Base-by-base conservation (phyloP, 2,797 vertebrate genomes). In the Leptatherina wallacei region DNA sequence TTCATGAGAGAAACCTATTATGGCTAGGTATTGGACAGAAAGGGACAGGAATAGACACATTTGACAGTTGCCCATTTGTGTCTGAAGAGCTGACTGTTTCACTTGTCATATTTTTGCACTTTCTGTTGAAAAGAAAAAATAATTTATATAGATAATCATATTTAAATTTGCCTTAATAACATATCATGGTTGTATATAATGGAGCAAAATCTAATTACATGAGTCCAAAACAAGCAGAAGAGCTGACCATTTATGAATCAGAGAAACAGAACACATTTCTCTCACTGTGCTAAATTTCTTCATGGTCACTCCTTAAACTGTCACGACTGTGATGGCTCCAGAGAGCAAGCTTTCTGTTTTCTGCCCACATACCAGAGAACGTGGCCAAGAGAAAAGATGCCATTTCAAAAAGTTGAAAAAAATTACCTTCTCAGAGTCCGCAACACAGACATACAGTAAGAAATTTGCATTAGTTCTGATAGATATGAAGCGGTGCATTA, bases 311-410 rank as follows among this genome's bases (percentile, higher is more conserved):
- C 62, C 16, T 42, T 47, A 73, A 13, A 59, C 81, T 82, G 76
- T 84, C 80, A 82, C 51, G 1, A 13, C 57, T 83, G 60, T 73
- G 71, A 79, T 61, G 62, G 54, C 57, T 84, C n/a, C 35, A 73
- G 78, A 77, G 73, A 81, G 66, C 66, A 73, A 51, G 73, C 61
- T 30, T n/a, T 77, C 75, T 80, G 69, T 80, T 80, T 77, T 82
- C 78, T 81, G 64, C 61, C 60, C 77, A 83, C 86, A 86, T 76
- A 73, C 74, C 49, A 14, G 22, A 62, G 38, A 63, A 76, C 51
- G 63, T 65, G 27, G 64, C 70, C 40, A 20, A 70, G 73, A 83
- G 80, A 81, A 62, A 35, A 60, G 73, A 64, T 82, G 76, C 67
- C 77, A 75, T 80, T 81, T 62, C 64, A 73, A 59, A 76, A 58